Percentiles rank a stretch among this genome's conserved stretches.
These are phyloP conservation scores for Ischnura elegans DNA, from an alignment of 2,888 invertebrate species.

Conservation along the genomic window DNA sequence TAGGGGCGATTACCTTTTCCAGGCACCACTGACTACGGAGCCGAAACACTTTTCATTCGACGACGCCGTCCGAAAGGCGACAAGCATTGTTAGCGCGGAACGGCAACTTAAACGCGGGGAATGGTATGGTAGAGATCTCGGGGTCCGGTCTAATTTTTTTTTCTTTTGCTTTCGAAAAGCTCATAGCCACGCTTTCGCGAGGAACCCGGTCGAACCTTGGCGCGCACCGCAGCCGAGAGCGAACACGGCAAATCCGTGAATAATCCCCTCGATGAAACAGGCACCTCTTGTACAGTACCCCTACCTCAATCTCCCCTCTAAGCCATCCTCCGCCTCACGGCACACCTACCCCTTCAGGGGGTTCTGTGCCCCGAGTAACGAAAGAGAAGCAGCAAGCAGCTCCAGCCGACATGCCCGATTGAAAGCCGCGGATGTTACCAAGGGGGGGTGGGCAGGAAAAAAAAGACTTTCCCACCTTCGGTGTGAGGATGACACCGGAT, in stretches of 20 bases:
- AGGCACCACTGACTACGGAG: not conserved
- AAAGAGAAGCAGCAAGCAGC: not conserved
- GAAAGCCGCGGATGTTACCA: not conserved
- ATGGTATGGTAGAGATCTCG: not conserved
- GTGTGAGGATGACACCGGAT: slow-evolving; percentile 50
- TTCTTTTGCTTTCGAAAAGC: not conserved
- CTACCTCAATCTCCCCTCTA: not conserved
- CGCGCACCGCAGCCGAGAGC: not conserved
- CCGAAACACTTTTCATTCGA: not conserved
- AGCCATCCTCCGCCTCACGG: not conserved
- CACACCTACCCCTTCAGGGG: not conserved
- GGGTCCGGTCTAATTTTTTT: not conserved
- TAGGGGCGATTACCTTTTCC: not conserved
- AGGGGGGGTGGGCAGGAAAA: too few species aligned
- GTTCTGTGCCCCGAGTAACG: not conserved
- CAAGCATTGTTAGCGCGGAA: not conserved
- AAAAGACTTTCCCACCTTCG: slow-evolving; percentile 37
- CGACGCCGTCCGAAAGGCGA: not conserved
- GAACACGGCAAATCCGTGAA: not conserved
- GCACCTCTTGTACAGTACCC: not conserved
- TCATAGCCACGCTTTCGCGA: not conserved
- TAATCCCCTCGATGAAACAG: not conserved
- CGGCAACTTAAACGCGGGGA: too few species aligned
- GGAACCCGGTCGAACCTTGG: not conserved
- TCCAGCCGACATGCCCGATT: slow-evolving; percentile 10